phyloP scores from a whole-genome alignment of 2,888 invertebrate genomes.

The Epistrophe grossulariae region DNA sequence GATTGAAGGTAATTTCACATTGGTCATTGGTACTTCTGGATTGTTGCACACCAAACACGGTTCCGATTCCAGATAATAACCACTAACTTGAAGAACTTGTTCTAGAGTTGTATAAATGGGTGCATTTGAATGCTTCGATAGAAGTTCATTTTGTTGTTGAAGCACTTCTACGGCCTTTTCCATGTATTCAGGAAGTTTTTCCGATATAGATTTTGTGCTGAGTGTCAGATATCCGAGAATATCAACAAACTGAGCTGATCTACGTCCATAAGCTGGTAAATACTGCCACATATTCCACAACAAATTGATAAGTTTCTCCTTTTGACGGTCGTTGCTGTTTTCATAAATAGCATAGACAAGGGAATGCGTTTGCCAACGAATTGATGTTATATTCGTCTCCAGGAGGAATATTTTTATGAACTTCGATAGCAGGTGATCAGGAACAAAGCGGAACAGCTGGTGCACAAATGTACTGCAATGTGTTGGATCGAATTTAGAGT shows the following conservation, averaged over 20 bases:
- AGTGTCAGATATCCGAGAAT: constrained; percentile 97
- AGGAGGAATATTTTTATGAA: constrained; percentile 96
- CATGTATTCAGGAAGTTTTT: constrained; percentile 90
- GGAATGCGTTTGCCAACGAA: constrained; percentile 98
- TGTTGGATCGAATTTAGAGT: constrained; percentile 88
- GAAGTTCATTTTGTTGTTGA: constrained; percentile 93
- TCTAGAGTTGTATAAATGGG: constrained; percentile 95
- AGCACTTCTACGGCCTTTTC: constrained; percentile 94
- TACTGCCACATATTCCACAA: constrained; percentile 97
- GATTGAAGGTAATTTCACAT: constrained; percentile 95
- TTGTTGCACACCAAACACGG: constrained; percentile 99
- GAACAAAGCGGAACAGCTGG: constrained; percentile 88
- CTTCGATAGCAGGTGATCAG: constrained; percentile 84
- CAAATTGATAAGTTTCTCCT: constrained; percentile 91
- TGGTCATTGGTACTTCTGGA: constrained; percentile 96
- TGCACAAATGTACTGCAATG: constrained; percentile 88
- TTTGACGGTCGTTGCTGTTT: constrained; percentile 91
- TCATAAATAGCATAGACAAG: constrained; percentile 93
- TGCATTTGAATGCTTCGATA: constrained; percentile 97
- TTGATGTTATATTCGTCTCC: constrained; percentile 95
- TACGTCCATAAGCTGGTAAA: constrained; percentile 94
- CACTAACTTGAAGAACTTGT: constrained; percentile 97
- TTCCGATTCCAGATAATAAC: constrained; percentile 97
- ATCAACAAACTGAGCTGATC: constrained; percentile 98
- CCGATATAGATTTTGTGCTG: constrained; percentile 89